A percentile compares a stretch with the other conserved stretches of the same genome.
phyloP scores from a whole-genome alignment of 2,113 vertebrate species.

The Capricornis sumatraensis region DNA sequence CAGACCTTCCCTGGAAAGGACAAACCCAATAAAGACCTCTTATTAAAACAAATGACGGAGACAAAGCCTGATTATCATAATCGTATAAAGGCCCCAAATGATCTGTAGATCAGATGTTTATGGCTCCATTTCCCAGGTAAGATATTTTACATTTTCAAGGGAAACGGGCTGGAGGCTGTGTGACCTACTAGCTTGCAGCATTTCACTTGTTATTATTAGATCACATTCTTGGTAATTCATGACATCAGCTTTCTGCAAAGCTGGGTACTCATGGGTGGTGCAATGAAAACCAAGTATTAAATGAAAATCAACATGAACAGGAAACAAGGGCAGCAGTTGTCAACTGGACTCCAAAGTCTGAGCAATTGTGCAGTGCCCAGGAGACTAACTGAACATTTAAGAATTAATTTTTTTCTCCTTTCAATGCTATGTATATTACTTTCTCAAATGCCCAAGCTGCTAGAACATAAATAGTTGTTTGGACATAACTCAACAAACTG shows the following conservation, averaged over 20 bases:
- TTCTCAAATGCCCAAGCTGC: neutral
- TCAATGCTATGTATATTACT: rapidly evolving
- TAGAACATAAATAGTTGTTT: neutral
- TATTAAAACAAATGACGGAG: neutral
- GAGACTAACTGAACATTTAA: neutral
- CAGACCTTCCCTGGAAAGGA: neutral
- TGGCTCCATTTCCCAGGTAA: rapidly evolving
- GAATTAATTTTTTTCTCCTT: neutral
- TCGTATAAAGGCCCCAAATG: neutral
- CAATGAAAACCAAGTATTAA: neutral
- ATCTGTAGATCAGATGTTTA: neutral
- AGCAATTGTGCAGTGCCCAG: rapidly evolving
- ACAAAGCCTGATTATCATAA: neutral
- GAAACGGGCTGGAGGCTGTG: neutral
- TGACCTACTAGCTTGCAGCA: neutral
- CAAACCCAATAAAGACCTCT: neutral
- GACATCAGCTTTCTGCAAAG: neutral
- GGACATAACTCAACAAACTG: neutral
- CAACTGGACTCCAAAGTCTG: neutral
- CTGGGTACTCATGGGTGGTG: neutral
- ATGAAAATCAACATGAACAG: neutral
- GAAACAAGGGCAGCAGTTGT: neutral
- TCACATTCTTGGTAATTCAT: neutral
- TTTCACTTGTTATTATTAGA: neutral
- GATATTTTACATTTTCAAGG: too few species aligned